Base-by-base conservation (phyloP, 2,113 vertebrate genomes). In the crab-eating macaque (Macaca fascicularis) region DNA sequence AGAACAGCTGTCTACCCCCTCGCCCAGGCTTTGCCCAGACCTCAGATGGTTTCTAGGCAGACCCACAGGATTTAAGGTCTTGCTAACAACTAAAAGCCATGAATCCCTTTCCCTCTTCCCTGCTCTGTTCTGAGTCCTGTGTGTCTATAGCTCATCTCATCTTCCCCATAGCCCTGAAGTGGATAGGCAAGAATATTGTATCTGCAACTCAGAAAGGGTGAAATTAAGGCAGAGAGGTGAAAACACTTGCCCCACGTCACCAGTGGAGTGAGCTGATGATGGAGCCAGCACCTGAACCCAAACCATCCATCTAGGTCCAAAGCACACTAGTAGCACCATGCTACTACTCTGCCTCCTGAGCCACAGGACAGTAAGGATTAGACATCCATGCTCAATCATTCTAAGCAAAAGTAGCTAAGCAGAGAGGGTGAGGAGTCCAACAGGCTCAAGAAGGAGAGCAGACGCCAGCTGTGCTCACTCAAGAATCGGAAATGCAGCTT, bases 151-250 rank as follows among this genome's bases (percentile, higher is more conserved):
- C 8, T 70, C 52, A 30, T 76, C 17, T 40, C 17, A 30, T 14
- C 74, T 43, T 50, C 35, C 38, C 69, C 6, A 4, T 1, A 61
- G 61, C 59, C 57, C 76, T 50, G 20, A 32, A 5, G 23, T 2
- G 1, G 2, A 32, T 16, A 2, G 6, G 12, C 11, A 61, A 76
- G 38, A 10, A 1, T 25, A 30, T 23, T 45, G 11, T 1, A 4
- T 23, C n/a, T 27, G 3, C 32, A 8, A 25, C 83, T 79, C 13
- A 52, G 79, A 52, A 32, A 59, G 35, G 30, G 30, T 35, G 50
- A 95, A 52, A 23, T 55, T 22, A 32, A 84, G 48, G 78, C 50
- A 30, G 25, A 75, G n/a, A 76, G 70, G 23, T 52, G 50, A n/a
- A 8, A 14, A 40, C 14, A 40, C 16, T 17, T 45, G 43, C 35